phyloP scores from a whole-genome alignment of 2,888 invertebrate species.

The Apotomis capreana region DNA sequence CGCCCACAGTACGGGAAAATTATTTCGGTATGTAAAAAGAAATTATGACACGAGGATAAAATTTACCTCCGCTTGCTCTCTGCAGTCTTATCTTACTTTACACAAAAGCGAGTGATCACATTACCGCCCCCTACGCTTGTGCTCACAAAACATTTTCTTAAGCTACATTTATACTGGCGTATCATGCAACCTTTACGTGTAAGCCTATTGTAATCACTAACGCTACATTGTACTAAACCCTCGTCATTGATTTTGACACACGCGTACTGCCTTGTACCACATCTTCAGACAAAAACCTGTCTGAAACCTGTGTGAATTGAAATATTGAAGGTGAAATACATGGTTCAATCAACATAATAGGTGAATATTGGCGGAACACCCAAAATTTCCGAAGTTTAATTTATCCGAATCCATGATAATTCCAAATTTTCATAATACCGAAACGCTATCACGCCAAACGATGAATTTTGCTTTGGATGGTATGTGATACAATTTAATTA shows the following conservation, averaged over 20 bases:
- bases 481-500: no score
- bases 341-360: background rate
- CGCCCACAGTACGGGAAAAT: constrained; percentile 23
- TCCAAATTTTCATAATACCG: background rate
- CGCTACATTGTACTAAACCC: constrained; percentile 38
- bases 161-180: constrained; percentile 37
- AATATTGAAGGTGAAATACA: constrained; percentile 5
- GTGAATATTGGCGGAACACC: background rate
- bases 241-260: constrained; percentile 42
- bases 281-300: constrained; percentile 34
- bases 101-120: constrained; percentile 39
- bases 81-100: constrained; percentile 34
- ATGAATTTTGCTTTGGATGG: no score
- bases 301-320: constrained; percentile 25
- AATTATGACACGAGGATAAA: constrained; percentile 36
- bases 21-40: constrained; percentile 35
- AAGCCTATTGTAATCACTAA: constrained; percentile 38
- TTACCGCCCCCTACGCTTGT: constrained; percentile 34
- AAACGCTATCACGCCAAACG: no score
- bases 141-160: constrained; percentile 36
- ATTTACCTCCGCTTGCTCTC: constrained; percentile 36
- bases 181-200: constrained; percentile 38
- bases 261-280: constrained; percentile 35
- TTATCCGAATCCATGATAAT: background rate
- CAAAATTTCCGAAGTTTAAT: no score